These are phyloP conservation scores for Mastomys coucha DNA, from an alignment of 2,113 vertebrate genomes.

Conservation along the genomic window DNA sequence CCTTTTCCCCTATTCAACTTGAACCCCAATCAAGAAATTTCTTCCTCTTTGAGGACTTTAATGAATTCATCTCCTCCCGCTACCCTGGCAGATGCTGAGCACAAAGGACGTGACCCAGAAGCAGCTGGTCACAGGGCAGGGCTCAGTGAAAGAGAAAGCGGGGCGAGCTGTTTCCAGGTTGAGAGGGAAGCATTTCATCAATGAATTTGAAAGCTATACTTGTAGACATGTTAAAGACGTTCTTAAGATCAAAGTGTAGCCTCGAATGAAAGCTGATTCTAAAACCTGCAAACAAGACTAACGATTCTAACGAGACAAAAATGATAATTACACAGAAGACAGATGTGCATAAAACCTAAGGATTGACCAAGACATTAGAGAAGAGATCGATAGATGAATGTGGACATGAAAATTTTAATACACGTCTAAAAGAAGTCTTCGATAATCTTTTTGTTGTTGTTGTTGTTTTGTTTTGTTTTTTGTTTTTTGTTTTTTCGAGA, in stretches of 20 bases:
- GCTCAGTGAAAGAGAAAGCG: neutral
- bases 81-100: neutral
- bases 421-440: neutral
- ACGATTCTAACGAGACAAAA: neutral
- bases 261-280: neutral
- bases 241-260: conserved; percentile 45
- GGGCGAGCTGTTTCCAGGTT: neutral
- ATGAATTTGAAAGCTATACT: neutral
- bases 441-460: neutral
- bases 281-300: conserved; percentile 9
- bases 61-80: conserved; percentile 11
- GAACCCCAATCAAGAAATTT: conserved; percentile 30
- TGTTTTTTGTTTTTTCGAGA: too few species aligned
- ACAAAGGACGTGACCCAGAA: neutral
- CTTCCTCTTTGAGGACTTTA: conserved; percentile 4
- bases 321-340: neutral
- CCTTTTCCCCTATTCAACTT: neutral
- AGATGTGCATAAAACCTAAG: neutral
- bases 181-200: conserved; percentile 7
- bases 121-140: neutral
- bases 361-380: neutral
- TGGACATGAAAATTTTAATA: neutral
- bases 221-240: neutral
- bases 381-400: neutral
- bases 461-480: too few species aligned